These are phyloP conservation scores for Cantharis rufa DNA, from an alignment of 2,888 invertebrate genomes.

Conservation along the genomic window DNA sequence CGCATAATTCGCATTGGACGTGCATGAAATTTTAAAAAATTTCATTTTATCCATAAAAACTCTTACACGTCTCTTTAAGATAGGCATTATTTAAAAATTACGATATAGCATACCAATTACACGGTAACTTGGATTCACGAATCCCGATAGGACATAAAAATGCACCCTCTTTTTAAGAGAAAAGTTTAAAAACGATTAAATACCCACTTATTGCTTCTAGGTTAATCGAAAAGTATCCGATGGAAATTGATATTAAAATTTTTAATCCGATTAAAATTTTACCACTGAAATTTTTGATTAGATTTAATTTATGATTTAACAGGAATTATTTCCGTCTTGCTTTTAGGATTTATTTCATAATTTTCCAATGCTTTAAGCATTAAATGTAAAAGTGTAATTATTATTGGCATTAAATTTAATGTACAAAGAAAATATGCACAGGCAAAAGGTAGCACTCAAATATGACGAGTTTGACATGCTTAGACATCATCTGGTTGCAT, in stretches of 20 bases:
- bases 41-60: background rate
- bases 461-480: background rate
- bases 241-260: constrained; percentile 48
- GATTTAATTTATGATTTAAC: background rate
- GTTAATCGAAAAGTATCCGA: constrained; percentile 50
- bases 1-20: background rate
- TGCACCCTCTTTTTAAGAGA: constrained; percentile 51
- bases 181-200: constrained; percentile 54
- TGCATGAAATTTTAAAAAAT: background rate
- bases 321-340: background rate
- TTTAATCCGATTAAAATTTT: constrained; percentile 36
- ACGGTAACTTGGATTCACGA: constrained; percentile 27
- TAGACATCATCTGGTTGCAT: background rate
- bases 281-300: background rate
- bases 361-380: background rate
- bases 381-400: background rate
- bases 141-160: constrained; percentile 46
- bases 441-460: background rate
- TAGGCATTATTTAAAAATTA: constrained; percentile 18
- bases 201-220: constrained; percentile 50
- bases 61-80: background rate
- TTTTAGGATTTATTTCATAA: background rate
- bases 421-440: background rate
- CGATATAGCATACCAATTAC: constrained; percentile 33
- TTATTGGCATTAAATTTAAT: background rate